These are phyloP conservation scores for Dermolepida albohirtum DNA, from an alignment of 2,888 invertebrate species.

Conservation along the genomic window DNA sequence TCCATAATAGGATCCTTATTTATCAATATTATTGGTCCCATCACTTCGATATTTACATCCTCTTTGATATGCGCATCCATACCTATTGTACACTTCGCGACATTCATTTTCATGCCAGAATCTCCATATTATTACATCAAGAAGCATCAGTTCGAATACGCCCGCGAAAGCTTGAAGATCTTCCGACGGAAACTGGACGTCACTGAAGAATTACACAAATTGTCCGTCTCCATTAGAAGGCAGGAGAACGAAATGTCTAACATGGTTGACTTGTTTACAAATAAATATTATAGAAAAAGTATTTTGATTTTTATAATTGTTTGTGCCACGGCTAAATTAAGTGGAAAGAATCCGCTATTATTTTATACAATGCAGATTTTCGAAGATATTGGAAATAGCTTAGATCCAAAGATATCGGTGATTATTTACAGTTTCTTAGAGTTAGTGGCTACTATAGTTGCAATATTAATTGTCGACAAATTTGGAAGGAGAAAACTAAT, in stretches of 20 bases:
- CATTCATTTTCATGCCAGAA: slow-evolving; percentile 76
- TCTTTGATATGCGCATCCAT: slow-evolving; percentile 71
- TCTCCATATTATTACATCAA: slow-evolving; percentile 69
- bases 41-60: slow-evolving; percentile 68
- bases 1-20: slow-evolving; percentile 71
- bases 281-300: slow-evolving; percentile 72
- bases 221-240: slow-evolving; percentile 57
- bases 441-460: slow-evolving; percentile 69
- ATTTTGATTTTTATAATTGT: slow-evolving; percentile 72
- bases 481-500: slow-evolving; percentile 75
- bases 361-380: slow-evolving; percentile 76
- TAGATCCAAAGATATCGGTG: slow-evolving; percentile 69
- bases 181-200: slow-evolving; percentile 68
- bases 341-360: slow-evolving; percentile 73
- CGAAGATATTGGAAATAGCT: slow-evolving; percentile 63
- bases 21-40: slow-evolving; percentile 73
- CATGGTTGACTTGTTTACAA: slow-evolving; percentile 67
- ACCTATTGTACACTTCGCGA: slow-evolving; percentile 69
- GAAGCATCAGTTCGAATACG: slow-evolving; percentile 63
- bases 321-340: slow-evolving; percentile 73
- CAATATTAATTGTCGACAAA: slow-evolving; percentile 72
- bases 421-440: slow-evolving; percentile 72
- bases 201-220: slow-evolving; percentile 64
- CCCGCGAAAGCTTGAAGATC: slow-evolving; percentile 68
- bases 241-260: slow-evolving; percentile 67